phyloP scores from a whole-genome alignment of 1,140 invertebrate genomes.

The Pachyrhynchus sulphureomaculatus region DNA sequence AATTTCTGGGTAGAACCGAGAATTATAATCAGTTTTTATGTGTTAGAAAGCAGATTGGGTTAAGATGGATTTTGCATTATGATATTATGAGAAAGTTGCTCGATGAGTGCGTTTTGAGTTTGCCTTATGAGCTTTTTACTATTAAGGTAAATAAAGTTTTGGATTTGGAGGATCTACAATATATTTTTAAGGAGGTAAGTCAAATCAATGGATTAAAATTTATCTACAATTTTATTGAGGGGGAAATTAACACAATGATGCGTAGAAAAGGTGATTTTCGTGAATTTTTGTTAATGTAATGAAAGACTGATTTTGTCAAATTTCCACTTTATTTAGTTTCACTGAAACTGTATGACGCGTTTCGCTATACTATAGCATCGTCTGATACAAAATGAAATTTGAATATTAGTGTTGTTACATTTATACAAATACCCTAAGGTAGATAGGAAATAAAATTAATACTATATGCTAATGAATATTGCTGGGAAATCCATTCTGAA shows the following conservation, averaged over 20 bases:
- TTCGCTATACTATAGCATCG: too few species aligned
- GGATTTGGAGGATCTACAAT: conserved; percentile 56
- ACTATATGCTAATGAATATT: too few species aligned
- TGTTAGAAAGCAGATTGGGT: conserved; percentile 57
- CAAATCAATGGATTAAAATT: background rate
- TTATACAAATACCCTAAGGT: too few species aligned
- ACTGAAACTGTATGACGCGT: too few species aligned
- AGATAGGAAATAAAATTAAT: too few species aligned
- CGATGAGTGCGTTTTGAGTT: conserved; percentile 55
- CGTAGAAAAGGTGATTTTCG: background rate
- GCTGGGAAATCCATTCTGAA: too few species aligned
- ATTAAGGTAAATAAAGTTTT: conserved; percentile 49
- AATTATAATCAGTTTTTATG: conserved; percentile 59
- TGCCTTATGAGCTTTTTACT: conserved; percentile 50
- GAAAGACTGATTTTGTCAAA: too few species aligned
- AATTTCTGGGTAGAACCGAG: conserved; percentile 58
- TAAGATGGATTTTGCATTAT: conserved; percentile 60
- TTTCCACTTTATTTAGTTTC: too few species aligned
- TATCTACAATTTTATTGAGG: background rate
- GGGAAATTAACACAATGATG: background rate
- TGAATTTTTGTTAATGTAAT: too few species aligned
- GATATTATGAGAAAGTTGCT: conserved; percentile 62
- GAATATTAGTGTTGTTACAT: too few species aligned
- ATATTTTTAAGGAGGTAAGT: conserved; percentile 44
- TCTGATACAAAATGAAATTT: too few species aligned